Evolutionary conservation across 2,888 invertebrate species (phyloP).

Genomic region (Hymenopus coronatus): DNA sequence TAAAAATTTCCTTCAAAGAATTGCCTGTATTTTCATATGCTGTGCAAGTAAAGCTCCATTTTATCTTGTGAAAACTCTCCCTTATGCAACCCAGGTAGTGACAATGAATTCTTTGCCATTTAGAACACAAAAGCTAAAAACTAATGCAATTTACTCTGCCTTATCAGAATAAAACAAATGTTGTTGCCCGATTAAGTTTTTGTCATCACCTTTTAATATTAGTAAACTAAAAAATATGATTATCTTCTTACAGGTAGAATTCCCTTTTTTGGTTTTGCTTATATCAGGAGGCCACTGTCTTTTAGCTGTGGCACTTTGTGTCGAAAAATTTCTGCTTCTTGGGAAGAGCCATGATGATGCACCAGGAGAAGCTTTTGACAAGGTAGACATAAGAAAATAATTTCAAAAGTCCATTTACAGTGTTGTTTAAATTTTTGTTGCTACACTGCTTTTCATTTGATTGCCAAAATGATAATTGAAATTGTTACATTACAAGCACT

Average conservation of each 20-base stretch:
- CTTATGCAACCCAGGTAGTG: no score
- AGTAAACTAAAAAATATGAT: no score
- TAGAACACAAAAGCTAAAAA: no score
- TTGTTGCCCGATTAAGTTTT: no score
- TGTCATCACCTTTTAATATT: no score
- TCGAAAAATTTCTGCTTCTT: conserved; percentile 74
- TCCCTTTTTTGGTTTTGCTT: conserved; percentile 85
- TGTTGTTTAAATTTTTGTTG: background rate
- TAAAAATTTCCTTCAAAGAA: no score
- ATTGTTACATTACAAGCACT: background rate
- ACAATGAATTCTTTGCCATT: no score
- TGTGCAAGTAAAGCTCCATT: no score
- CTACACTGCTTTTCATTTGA: background rate
- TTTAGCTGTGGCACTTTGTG: conserved; percentile 67
- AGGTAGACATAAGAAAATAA: conserved; percentile 53
- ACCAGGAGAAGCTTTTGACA: conserved; percentile 92
- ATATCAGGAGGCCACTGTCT: conserved; percentile 94
- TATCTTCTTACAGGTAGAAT: conserved; percentile 54
- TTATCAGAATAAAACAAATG: no score
- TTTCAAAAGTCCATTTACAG: background rate
- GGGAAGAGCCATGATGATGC: conserved; percentile 81
- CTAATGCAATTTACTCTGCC: no score
- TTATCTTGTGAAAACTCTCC: no score
- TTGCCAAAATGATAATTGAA: background rate
- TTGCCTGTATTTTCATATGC: no score